phyloP scores from a whole-genome alignment of 1,140 invertebrate species.

The Bombus waltoni region DNA sequence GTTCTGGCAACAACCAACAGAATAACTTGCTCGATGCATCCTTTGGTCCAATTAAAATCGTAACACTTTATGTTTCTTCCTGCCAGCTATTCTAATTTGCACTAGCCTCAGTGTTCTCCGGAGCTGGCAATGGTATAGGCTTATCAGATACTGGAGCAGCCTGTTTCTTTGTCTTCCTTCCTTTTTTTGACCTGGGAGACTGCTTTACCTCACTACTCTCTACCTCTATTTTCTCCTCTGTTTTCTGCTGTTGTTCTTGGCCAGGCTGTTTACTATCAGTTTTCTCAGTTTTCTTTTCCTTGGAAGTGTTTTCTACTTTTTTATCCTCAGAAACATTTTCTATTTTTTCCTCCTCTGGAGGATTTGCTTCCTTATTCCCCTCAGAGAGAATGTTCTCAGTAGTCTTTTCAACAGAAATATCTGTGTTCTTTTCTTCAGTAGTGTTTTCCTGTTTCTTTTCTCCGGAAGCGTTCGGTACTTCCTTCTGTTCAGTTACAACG shows the following conservation, averaged over 20 bases:
- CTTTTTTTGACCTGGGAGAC: slow-evolving; percentile 70
- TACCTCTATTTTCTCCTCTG: slow-evolving; percentile 50
- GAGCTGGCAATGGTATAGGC: slow-evolving; percentile 74
- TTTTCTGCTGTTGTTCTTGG: slow-evolving; percentile 6
- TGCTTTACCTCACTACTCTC: slow-evolving; percentile 6
- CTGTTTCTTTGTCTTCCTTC: slow-evolving; percentile 75
- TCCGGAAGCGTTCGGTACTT: background rate
- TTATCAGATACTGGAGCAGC: slow-evolving; percentile 71
- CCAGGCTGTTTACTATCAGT: background rate
- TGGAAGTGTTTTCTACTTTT: background rate
- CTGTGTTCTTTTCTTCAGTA: background rate
- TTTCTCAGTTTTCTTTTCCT: background rate
- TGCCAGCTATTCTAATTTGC: slow-evolving; percentile 21
- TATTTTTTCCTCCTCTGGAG: background rate
- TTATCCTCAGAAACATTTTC: slow-evolving; percentile 9
- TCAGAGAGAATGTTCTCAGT: background rate
- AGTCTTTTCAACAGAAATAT: background rate
- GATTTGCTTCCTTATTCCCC: slow-evolving; percentile 21
- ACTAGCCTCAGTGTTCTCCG: slow-evolving; percentile 30
- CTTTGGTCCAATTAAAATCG: background rate
- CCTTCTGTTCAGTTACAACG: background rate
- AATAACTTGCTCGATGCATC: background rate
- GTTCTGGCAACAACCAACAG: background rate
- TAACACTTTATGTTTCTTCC: background rate
- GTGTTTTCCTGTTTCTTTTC: background rate